phyloP scores from a whole-genome alignment of 2,888 invertebrate species.

The Ophion ventricosus region DNA sequence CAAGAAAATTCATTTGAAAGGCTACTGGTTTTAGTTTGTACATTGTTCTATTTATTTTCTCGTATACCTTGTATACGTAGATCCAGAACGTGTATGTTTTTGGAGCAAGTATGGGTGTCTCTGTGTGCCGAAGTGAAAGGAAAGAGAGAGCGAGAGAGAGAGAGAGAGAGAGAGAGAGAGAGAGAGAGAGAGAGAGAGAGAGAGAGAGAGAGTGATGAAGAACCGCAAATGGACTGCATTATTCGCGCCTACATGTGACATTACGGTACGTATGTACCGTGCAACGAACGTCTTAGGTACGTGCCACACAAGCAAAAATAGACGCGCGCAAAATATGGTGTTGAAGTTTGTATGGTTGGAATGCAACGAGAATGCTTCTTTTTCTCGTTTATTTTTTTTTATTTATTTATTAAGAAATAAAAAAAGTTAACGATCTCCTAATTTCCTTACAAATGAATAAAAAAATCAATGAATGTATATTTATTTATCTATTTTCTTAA shows the following conservation, averaged over 20 bases:
- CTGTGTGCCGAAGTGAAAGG: background rate
- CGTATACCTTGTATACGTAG: background rate
- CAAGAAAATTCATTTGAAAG: no score
- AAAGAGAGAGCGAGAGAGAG: background rate
- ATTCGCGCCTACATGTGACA: conserved; percentile 57
- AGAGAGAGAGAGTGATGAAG: conserved; percentile 18
- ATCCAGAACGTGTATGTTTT: background rate
- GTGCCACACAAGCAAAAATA: background rate
- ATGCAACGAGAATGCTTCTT: background rate
- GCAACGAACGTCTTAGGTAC: background rate
- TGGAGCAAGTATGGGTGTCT: background rate
- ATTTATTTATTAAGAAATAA: background rate
- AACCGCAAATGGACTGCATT: conserved; percentile 47
- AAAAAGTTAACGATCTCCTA: no score
- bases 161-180: no score
- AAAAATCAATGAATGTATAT: no score
- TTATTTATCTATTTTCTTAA: no score
- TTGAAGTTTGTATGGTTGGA: no score
- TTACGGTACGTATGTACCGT: conserved; percentile 44
- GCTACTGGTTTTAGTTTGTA: background rate
- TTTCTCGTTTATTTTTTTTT: no score
- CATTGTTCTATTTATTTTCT: background rate
- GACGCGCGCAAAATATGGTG: no score
- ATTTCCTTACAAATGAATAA: no score
- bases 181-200: background rate